Base-by-base conservation (phyloP, 2,797 vertebrate genomes). In the Tapera naevia region DNA sequence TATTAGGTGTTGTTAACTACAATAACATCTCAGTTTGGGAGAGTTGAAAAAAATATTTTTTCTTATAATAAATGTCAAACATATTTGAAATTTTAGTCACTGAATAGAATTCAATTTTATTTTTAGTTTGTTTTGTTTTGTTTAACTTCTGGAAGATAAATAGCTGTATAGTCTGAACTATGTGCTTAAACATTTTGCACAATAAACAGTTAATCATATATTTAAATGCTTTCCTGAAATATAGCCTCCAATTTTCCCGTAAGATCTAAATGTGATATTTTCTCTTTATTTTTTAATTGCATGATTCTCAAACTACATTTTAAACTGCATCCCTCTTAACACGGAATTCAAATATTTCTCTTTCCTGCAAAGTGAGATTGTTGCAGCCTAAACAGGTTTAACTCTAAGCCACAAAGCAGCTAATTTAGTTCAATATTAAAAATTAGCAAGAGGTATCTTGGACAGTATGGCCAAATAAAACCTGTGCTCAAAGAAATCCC, bases 351-450 rank as follows among this genome's bases (percentile, higher is more conserved):
- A 69, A 37, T 50, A 58, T 25, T 37, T 93, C 64, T 54, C 35
- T 51, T 80, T 74, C 61, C 45, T 54, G 23, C 8, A 79, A 79
- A 75, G 8, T 17, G 39, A 80, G 28, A 61, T 89, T 80, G 17
- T 84, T 83, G n/a, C 48, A 80, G 41, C 2, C 2, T 76, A 28
- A 1, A 57, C n/a, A 88, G 74, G n/a, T 30, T 46, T 65, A 32
- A 78, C 43, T 92, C 32, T 58, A 79, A 92, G 11, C 25, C 57
- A 62, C 33, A 69, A 48, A 92, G 41, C 35, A 62, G 30, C 12
- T 86, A 74, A 89, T 88, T 95, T 70, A 17, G 62, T 60, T 95
- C 70, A 88, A 50, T 74, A 65, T 54, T 69, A 74, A 90, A 82
- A 91, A 89, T 88, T 86, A 83, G 50, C 82, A 69, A 69, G 50